Base-by-base conservation (phyloP, 2,113 vertebrate species). In the Thryonomys swinderianus region DNA sequence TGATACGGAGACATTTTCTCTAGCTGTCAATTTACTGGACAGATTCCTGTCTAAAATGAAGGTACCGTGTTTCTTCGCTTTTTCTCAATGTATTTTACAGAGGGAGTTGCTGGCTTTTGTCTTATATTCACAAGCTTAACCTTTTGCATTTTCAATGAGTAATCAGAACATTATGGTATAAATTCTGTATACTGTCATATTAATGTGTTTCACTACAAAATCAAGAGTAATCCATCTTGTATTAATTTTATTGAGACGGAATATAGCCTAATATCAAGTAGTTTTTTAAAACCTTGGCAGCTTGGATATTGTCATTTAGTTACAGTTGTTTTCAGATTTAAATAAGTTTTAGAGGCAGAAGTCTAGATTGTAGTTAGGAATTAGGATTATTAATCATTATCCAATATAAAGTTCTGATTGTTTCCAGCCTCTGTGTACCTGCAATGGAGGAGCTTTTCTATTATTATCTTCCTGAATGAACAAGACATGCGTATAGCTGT, bases 11-110 rank as follows among this genome's bases (percentile, higher is more conserved):
- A 99, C 99, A 0, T 99, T 99, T 98, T 99, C 99, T 0, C 97
- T 99, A 51, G 98, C 99, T 71, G 98, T 99, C 97, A 99, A 99
- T 98, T 96, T 99, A 81, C 97, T 99, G 48, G 99, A 99, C 97
- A 98, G 99, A 64, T 99, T 99, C 97, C 97, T 99, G 93, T 99
- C 99, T 48, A 98, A 99, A 94, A 99, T 99, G 99, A 99, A 99
- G 99, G 99, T 99, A 81, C 20, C 25, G 18, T 61, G n/a, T 89
- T 67, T 76, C 9, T 32, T 92, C 45, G 37, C 95, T 95, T 78
- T 86, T 84, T 53, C 21, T 87, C 8, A 64, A 1, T 87, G 32
- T 80, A 23, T 87, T 95, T 85, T 82, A 32, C 55, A 94, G 51
- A 48, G 93, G 37, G 25, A 91, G 79, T 92, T 94, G 13, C 81